Conservation (phyloP, 2,113 vertebrate genomes). For the Rhynchopsitta pachyrhyncha region DNA sequence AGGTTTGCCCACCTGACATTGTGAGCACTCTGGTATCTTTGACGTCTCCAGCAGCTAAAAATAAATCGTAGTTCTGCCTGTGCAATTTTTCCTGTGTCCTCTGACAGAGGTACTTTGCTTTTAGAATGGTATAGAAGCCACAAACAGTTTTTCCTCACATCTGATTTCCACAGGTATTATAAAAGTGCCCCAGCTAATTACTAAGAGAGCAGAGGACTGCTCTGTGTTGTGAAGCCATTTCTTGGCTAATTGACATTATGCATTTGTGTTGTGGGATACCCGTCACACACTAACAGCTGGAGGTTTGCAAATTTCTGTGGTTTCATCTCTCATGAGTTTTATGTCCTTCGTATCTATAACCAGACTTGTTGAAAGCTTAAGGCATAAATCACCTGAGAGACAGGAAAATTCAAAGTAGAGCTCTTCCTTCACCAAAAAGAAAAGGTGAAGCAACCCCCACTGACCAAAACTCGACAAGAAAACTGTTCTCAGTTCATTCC, state of each 20-base stretch:
- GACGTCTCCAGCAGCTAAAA: neutral
- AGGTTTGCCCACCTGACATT: neutral
- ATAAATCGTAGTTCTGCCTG: neutral
- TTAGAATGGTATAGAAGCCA: neutral
- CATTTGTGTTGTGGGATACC: neutral
- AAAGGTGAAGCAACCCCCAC: neutral
- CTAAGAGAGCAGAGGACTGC: neutral
- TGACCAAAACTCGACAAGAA: neutral
- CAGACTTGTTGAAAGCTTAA: neutral
- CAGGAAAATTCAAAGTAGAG: neutral
- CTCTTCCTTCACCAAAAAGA: neutral
- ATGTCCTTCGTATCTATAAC: neutral
- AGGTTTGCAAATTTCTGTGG: neutral
- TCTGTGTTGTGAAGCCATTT: neutral
- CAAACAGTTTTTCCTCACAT: neutral
- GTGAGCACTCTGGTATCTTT: neutral
- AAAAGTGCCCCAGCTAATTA: neutral
- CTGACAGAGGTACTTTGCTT: neutral
- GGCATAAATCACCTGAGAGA: neutral
- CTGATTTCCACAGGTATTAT: neutral
- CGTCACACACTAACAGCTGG: rapidly evolving
- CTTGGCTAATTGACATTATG: neutral
- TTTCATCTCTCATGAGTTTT: neutral
- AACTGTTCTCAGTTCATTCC: neutral
- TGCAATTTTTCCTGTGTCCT: neutral